Evolutionary conservation across 1,140 invertebrate genomes (phyloP), one percentile per base, ranked within the genome.

Genomic region (Drosophila busckii): DNA sequence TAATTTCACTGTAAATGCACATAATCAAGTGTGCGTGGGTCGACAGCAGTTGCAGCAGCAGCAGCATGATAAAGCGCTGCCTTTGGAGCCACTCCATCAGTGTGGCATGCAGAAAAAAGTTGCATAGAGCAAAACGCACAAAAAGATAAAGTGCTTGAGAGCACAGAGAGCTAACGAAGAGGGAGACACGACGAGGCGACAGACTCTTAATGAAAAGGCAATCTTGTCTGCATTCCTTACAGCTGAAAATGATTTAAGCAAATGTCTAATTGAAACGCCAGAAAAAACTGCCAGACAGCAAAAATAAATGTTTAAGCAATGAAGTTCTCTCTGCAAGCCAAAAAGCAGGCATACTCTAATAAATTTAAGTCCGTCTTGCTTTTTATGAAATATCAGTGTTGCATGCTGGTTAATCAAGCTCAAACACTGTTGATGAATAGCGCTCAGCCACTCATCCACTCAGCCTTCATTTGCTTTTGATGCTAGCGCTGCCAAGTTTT

Each of bases 1-100:
- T 78, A 78, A 80, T 78, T 78, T 80, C 67, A 71, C 71, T 78
- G 73, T 70, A 78, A 76, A 76, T 78, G 71, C 71, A 62, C 67
- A 80, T 78, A 80, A 78, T 78, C 73, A 78, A 76, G 71, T 66
- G 66, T 78, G 70, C 52, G 71, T 55, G 50, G 58, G 20, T 40
- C 35, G 22, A 29, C n/a, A n/a, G n/a, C n/a, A n/a, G 19, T 22
- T 50, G 19, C 41, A 35, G 12, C 9, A n/a, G 12, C 16, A 29
- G 29, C 20, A 54, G 41, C 48, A 73, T 49, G 69, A 63, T 63
- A 50, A 73, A 63, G 69, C 46, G 70, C 35, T 37, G 23, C 16
- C 20, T 32, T 6, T 10, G 6, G 8, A 23, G 19, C 23, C n/a
- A 34, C 49, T 61, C 20, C 50, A 54, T 61, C 49, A 53, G 20